Conservation (phyloP, 2,113 vertebrate species). For the Gymnarchus niloticus region DNA sequence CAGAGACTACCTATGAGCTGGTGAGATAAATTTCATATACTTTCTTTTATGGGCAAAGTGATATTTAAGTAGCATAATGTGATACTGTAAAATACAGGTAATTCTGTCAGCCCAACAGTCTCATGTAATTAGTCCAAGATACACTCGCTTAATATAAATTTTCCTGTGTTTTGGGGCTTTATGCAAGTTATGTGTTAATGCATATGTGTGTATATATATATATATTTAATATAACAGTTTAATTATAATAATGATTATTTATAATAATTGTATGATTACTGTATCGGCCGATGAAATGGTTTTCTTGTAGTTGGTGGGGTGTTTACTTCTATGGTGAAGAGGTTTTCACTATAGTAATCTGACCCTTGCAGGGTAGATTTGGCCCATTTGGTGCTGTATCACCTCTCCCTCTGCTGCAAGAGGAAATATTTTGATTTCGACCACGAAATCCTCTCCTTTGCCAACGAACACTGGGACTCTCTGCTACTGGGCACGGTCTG, state of each 20-base stretch:
- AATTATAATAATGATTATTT: not conserved
- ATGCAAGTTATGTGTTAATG: not conserved
- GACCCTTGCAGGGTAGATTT: constrained; percentile 75
- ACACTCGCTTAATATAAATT: too few species aligned
- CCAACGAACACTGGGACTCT: constrained; percentile 89
- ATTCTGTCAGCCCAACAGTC: not conserved
- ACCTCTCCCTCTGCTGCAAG: constrained; percentile 88
- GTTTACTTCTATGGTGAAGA: not conserved
- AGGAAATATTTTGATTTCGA: constrained; percentile 94
- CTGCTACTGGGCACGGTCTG: constrained; percentile 72
- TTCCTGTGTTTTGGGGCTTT: not conserved
- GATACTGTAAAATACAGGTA: not conserved
- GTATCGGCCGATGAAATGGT: not conserved
- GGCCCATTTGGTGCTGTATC: constrained; percentile 86
- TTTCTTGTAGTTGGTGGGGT: not conserved
- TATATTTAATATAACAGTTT: not conserved
- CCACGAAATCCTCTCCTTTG: constrained; percentile 85
- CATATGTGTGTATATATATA: not conserved
- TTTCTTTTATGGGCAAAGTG: not conserved
- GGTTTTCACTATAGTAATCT: constrained; percentile 3
- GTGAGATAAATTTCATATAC: constrained; percentile 48
- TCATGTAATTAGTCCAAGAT: not conserved
- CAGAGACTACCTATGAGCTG: constrained; percentile 81
- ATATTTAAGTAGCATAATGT: not conserved
- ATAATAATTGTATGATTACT: not conserved